Conservation (phyloP, 2,113 vertebrate species). For the Meles meles region DNA sequence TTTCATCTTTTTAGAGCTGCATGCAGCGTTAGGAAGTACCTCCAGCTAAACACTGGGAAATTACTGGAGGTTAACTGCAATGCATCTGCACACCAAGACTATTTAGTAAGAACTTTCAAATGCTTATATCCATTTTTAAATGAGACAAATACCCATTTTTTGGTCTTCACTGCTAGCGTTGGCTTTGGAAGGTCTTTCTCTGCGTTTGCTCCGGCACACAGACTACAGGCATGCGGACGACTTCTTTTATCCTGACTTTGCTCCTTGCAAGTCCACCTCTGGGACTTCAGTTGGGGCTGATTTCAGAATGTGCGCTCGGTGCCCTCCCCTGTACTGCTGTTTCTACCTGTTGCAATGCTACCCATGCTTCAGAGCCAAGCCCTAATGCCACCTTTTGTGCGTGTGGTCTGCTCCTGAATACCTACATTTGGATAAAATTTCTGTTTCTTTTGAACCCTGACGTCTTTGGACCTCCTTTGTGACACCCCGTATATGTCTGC, state of each 20-base stretch:
- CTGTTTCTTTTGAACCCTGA: not conserved
- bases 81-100: not conserved
- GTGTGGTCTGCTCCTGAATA: not conserved
- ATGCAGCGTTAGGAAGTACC: not conserved
- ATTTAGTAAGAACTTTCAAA: not conserved
- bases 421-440: not conserved
- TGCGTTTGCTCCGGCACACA: not conserved
- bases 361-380: not conserved
- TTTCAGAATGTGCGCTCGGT: not conserved
- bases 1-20: not conserved
- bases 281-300: not conserved
- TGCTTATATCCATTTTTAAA: not conserved
- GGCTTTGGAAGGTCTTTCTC: not conserved
- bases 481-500: not conserved
- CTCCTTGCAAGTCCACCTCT: not conserved
- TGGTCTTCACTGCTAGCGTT: not conserved
- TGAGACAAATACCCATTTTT: not conserved
- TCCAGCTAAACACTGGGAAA: not conserved
- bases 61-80: not conserved
- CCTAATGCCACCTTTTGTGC: not conserved
- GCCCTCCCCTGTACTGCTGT: not conserved
- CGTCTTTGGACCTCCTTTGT: not conserved
- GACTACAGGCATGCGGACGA: not conserved
- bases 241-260: not conserved
- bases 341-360: not conserved